These are phyloP conservation scores for Harpalus rufipes DNA, from an alignment of 2,888 invertebrate genomes.

Conservation along the genomic window DNA sequence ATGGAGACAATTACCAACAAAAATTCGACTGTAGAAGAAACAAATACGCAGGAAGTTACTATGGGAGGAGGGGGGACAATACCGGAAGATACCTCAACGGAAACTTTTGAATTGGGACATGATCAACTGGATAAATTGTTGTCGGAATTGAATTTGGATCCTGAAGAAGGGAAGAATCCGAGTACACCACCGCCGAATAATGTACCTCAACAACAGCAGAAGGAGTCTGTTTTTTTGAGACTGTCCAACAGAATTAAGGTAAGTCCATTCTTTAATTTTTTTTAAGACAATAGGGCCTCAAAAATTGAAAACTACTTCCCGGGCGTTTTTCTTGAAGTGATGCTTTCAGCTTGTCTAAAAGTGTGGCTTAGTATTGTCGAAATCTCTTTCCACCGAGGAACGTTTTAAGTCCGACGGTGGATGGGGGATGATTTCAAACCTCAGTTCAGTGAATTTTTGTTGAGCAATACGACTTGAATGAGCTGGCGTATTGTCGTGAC, in stretches of 20 bases:
- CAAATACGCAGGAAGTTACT: not conserved
- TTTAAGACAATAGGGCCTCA: too few relatives aligned
- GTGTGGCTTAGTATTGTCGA: too few relatives aligned
- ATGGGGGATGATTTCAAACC: too few relatives aligned
- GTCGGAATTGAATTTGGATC: constrained; percentile 76
- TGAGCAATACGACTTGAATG: too few relatives aligned
- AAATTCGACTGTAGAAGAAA: constrained; percentile 48
- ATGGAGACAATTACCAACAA: constrained; percentile 49
- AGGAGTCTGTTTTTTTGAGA: constrained; percentile 97
- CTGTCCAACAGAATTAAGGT: constrained; percentile 97
- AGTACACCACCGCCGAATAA: constrained; percentile 74
- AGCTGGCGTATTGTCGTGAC: too few relatives aligned
- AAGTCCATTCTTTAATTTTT: constrained; percentile 71
- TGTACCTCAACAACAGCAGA: constrained; percentile 80
- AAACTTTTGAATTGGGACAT: constrained; percentile 74
- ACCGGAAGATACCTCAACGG: constrained; percentile 70
- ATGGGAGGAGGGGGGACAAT: constrained; percentile 34
- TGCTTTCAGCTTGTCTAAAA: too few relatives aligned
- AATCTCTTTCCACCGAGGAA: too few relatives aligned
- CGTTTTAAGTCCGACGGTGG: too few relatives aligned
- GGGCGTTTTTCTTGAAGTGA: too few relatives aligned
- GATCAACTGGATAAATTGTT: constrained; percentile 79
- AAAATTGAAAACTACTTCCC: too few relatives aligned
- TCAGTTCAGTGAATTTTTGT: too few relatives aligned
- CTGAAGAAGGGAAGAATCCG: constrained; percentile 63